Evolutionary conservation across 2,113 vertebrate genomes (phyloP).

Genomic region (Lates calcarifer): DNA sequence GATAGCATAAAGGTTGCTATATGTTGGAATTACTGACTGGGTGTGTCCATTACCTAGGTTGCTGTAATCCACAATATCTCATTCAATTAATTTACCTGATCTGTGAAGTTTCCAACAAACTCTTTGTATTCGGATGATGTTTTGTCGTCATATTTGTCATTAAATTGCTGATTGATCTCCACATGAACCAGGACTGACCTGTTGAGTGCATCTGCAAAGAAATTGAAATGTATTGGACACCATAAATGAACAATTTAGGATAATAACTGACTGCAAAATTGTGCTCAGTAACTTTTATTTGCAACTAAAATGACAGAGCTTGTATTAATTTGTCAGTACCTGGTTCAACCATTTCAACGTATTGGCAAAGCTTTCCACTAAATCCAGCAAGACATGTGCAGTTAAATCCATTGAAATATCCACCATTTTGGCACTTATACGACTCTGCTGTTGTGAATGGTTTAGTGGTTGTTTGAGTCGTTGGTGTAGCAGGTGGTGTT

Average conservation of each 20-base stretch:
- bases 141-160: not conserved
- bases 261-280: not conserved
- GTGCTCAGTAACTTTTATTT: not conserved
- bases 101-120: not conserved
- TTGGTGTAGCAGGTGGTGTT: not conserved
- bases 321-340: constrained; percentile 8
- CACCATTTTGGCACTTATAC: constrained; percentile 7
- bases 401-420: not conserved
- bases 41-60: not conserved
- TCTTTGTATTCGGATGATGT: not conserved
- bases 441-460: not conserved
- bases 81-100: not conserved
- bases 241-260: not conserved
- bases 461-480: not conserved
- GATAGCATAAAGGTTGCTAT: too few species aligned
- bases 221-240: not conserved
- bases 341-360: fast-evolving
- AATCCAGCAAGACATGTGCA: constrained; percentile 24
- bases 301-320: not conserved
- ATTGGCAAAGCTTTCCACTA: not conserved
- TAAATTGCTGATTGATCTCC: not conserved
- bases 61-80: not conserved
- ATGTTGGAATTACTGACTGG: not conserved
- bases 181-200: not conserved
- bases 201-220: not conserved